These are phyloP conservation scores for Lagopus leucura DNA, from an alignment of 2,113 vertebrate genomes.

Conservation along the genomic window DNA sequence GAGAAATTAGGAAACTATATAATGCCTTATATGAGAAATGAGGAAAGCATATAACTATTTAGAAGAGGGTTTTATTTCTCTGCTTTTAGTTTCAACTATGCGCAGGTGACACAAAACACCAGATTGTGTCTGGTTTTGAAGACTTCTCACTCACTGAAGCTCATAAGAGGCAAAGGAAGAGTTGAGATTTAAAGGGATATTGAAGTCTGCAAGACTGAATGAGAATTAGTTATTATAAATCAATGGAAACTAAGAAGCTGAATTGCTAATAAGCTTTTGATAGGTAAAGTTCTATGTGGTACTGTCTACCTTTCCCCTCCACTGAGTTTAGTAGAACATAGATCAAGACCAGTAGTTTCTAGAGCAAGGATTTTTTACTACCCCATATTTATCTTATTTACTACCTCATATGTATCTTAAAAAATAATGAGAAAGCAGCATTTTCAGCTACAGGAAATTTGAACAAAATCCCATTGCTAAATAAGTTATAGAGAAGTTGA, in stretches of 20 bases:
- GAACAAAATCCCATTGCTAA: not conserved
- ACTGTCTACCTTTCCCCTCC: not conserved
- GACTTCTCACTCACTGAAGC: not conserved
- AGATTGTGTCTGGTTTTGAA: not conserved
- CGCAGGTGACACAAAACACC: not conserved
- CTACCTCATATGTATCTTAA: not conserved
- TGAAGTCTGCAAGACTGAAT: not conserved
- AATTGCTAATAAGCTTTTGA: not conserved
- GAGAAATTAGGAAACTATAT: not conserved
- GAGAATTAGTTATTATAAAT: not conserved
- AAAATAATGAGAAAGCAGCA: not conserved
- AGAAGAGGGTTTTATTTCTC: not conserved
- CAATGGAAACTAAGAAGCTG: not conserved
- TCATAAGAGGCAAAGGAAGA: not conserved
- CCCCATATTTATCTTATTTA: not conserved
- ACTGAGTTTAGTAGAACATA: not conserved
- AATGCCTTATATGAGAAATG: not conserved
- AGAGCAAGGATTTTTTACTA: not conserved
- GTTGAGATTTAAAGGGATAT: not conserved
- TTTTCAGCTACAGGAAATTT: conserved; percentile 36
- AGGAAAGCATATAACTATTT: not conserved
- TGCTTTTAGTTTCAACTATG: not conserved
- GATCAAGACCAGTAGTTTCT: not conserved
- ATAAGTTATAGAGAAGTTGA: not conserved
- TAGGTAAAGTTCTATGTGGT: not conserved